A percentile compares a stretch with the other conserved stretches of the same genome.
Conservation (phyloP, 2,113 vertebrate species). For the Parus major region DNA sequence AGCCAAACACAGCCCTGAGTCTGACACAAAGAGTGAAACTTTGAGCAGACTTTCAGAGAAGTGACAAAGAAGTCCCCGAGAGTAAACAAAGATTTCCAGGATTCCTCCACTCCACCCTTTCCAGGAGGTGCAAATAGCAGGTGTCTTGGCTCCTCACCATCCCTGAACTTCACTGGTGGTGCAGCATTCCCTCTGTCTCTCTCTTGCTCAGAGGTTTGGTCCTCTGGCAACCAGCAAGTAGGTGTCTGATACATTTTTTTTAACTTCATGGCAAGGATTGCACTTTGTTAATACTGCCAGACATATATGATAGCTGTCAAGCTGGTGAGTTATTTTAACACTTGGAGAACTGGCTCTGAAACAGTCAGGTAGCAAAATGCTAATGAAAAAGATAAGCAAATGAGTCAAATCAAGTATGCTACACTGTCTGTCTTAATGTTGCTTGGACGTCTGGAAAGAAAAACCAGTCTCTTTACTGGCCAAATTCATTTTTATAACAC, state of each 20-base stretch:
- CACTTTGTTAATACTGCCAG: constrained; percentile 63
- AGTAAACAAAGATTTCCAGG: not conserved
- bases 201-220: constrained; percentile 52
- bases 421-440: not conserved
- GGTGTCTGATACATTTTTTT: constrained; percentile 57
- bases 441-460: not conserved
- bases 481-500: not conserved
- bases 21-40: not conserved
- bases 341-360: constrained; percentile 55
- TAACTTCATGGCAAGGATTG: constrained; percentile 44
- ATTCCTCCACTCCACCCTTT: not conserved
- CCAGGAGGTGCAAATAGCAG: not conserved
- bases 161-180: not conserved
- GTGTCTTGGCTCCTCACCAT: constrained; percentile 6
- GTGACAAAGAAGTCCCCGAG: not conserved
- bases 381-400: constrained; percentile 54
- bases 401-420: constrained; percentile 12
- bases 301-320: constrained; percentile 62
- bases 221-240: constrained; percentile 47
- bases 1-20: not conserved
- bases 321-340: constrained; percentile 57
- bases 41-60: not conserved
- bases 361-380: constrained; percentile 61
- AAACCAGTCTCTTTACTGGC: not conserved
- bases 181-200: constrained; percentile 34